phyloP scores from a whole-genome alignment of 2,797 vertebrate species.

The Sebastes miniatus region DNA sequence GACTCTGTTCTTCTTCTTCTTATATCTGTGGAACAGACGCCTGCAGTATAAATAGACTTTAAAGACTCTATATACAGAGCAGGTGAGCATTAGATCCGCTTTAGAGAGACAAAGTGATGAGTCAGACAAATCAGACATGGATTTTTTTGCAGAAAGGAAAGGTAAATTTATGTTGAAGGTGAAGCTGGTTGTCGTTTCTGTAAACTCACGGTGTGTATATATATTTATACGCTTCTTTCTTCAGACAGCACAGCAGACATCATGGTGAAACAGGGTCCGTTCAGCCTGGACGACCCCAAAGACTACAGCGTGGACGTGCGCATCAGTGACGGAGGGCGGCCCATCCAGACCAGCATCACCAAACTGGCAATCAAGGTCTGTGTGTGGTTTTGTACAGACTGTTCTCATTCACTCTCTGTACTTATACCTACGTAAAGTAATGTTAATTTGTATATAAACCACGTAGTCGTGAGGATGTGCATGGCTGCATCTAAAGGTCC shows the following conservation, averaged over 20 bases:
- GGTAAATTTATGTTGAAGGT: not conserved
- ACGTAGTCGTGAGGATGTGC: not conserved
- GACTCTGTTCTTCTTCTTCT: not conserved
- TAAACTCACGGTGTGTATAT: not conserved
- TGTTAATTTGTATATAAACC: not conserved
- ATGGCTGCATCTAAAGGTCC: not conserved
- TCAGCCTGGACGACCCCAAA: conserved; percentile 84
- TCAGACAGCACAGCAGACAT: conserved; percentile 90
- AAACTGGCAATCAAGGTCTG: conserved; percentile 85
- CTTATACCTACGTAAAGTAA: not conserved
- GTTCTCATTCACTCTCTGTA: not conserved
- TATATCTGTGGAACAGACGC: conserved; percentile 1
- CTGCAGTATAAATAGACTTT: conserved; percentile 32
- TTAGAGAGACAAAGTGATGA: conserved; percentile 20
- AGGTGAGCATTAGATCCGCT: conserved; percentile 32
- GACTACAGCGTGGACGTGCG: conserved; percentile 86
- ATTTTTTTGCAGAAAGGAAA: conserved; percentile 13
- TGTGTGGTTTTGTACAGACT: conserved; percentile 55
- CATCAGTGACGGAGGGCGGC: conserved; percentile 88
- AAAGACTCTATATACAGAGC: conserved; percentile 7
- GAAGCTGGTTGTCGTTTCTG: not conserved
- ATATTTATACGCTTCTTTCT: not conserved
- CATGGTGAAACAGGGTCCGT: conserved; percentile 86
- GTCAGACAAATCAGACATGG: conserved; percentile 37
- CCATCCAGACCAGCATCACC: conserved; percentile 80